phyloP scores from a whole-genome alignment of 2,113 vertebrate species.

The Leptocoma aspasia region DNA sequence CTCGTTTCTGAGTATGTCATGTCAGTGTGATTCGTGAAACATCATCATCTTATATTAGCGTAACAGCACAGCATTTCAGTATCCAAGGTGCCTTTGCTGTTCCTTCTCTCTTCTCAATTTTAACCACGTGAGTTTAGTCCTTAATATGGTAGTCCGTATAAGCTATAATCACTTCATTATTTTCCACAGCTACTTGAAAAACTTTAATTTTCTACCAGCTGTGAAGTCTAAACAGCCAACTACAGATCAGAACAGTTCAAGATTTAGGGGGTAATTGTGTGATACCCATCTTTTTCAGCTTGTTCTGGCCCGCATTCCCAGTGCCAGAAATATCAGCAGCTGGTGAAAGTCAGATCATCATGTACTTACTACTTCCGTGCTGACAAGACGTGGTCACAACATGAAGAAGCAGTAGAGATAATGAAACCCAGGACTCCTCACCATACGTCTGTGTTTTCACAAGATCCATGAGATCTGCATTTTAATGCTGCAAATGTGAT shows the following conservation, averaged over 20 bases:
- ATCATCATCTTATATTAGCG: not conserved
- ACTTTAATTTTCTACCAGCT: not conserved
- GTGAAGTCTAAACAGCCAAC: not conserved
- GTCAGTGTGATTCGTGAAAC: not conserved
- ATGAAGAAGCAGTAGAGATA: not conserved
- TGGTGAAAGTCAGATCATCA: not conserved
- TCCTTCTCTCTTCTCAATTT: not conserved
- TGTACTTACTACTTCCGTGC: accelerated
- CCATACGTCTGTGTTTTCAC: not conserved
- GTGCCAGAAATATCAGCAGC: not conserved
- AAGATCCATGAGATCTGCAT: not conserved
- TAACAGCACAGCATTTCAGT: not conserved
- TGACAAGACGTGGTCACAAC: not conserved
- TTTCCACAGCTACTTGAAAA: not conserved
- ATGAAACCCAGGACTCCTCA: not conserved
- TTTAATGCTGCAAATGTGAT: not conserved
- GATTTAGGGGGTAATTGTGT: not conserved
- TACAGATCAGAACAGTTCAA: not conserved
- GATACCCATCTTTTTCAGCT: not conserved
- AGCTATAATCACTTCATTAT: not conserved
- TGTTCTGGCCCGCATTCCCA: not conserved
- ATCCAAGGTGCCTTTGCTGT: not conserved
- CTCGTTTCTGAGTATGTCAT: not conserved
- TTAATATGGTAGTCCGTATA: not conserved
- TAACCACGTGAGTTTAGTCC: not conserved